Conservation (phyloP, 2,888 invertebrate species). For the Plebejus melissa region DNA sequence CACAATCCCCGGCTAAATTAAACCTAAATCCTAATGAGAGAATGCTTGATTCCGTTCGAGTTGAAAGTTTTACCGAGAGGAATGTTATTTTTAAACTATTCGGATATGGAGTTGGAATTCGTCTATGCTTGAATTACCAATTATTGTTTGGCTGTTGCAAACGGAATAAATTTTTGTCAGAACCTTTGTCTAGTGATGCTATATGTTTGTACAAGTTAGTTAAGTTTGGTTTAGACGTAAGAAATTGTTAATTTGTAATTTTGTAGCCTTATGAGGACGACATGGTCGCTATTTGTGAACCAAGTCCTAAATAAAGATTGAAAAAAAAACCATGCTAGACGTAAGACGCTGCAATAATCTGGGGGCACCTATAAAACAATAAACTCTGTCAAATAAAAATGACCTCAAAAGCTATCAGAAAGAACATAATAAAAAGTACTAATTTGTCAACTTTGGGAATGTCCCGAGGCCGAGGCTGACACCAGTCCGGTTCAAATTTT, state of each 20-base stretch:
- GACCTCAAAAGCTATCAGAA: neutral
- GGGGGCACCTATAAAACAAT: too few species aligned
- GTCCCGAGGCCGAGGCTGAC: neutral
- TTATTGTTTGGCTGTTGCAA: neutral
- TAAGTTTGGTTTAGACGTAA: too few species aligned
- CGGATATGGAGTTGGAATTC: neutral
- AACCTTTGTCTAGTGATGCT: too few species aligned
- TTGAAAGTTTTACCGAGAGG: constrained; percentile 7
- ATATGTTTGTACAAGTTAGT: too few species aligned
- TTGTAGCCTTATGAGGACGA: too few species aligned
- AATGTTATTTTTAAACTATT: neutral
- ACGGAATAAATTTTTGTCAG: too few species aligned
- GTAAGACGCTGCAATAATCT: too few species aligned
- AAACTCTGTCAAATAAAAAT: neutral
- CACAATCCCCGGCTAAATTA: constrained; percentile 22
- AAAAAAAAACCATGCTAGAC: too few species aligned
- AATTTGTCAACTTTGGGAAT: neutral
- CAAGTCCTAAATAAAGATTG: too few species aligned
- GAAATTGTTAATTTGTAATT: too few species aligned
- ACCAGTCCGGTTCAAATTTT: neutral
- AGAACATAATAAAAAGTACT: neutral
- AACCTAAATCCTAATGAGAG: constrained; percentile 21
- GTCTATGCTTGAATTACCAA: neutral
- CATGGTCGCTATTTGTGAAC: too few species aligned
- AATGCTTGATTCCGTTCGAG: neutral